Conservation (phyloP, 2,888 invertebrate genomes). For the Drosophila vallismaia region DNA sequence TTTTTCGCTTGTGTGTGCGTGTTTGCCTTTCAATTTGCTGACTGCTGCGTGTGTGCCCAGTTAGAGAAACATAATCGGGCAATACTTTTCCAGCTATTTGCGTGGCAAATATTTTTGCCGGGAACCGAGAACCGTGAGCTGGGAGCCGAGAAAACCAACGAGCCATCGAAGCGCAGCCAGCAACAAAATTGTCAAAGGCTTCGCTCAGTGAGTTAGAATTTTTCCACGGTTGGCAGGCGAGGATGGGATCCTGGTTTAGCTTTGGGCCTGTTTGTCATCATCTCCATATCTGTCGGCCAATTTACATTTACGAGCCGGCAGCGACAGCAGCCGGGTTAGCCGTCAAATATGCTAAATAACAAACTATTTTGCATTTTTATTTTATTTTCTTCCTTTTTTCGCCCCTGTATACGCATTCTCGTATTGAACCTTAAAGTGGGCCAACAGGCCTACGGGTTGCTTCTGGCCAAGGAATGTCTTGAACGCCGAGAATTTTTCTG, state of each 20-base stretch:
- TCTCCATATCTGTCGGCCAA: slow-evolving; percentile 65
- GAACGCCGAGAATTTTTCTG: slow-evolving; percentile 64
- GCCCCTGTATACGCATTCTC: slow-evolving; percentile 31
- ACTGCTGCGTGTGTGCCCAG: slow-evolving; percentile 57
- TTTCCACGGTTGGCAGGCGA: slow-evolving; percentile 21
- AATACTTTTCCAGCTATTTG: slow-evolving; percentile 67
- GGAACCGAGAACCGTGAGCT: slow-evolving; percentile 5
- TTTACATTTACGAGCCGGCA: slow-evolving; percentile 58
- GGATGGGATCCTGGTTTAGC: slow-evolving; percentile 3
- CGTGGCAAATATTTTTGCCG: slow-evolving; percentile 57
- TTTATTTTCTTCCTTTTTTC: slow-evolving; percentile 34
- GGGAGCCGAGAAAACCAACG: slow-evolving; percentile 39
- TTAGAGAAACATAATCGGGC: slow-evolving; percentile 52
- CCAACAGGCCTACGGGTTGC: not conserved
- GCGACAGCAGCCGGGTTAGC: slow-evolving; percentile 24
- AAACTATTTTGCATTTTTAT: slow-evolving; percentile 79
- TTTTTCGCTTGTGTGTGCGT: slow-evolving; percentile 33
- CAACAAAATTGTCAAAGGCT: slow-evolving; percentile 61
- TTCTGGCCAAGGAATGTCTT: slow-evolving; percentile 59
- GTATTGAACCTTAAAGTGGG: slow-evolving; percentile 51
- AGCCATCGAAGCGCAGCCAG: slow-evolving; percentile 49
- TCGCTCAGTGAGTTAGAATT: slow-evolving; percentile 24
- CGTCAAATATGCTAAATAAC: slow-evolving; percentile 76
- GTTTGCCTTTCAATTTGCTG: slow-evolving; percentile 67
- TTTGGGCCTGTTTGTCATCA: slow-evolving; percentile 63